phyloP scores from a whole-genome alignment of 2,888 invertebrate genomes.

The Eilema sororculum region DNA sequence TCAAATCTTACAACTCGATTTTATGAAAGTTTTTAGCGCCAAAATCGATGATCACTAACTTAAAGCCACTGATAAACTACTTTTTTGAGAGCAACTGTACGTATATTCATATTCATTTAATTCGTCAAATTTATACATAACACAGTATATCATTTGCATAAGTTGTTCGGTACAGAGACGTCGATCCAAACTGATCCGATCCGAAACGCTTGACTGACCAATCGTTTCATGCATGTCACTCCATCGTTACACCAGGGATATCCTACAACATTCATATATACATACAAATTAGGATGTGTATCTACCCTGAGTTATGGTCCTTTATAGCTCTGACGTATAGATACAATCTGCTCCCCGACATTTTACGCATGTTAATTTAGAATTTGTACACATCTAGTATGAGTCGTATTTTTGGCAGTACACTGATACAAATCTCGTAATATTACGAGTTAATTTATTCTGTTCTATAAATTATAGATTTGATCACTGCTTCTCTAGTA shows the following conservation, averaged over 20 bases:
- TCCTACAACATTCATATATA: not conserved
- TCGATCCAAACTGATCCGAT: constrained; percentile 13
- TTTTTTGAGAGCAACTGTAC: not conserved
- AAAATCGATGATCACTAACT: not conserved
- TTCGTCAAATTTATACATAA: not conserved
- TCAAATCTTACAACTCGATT: no score
- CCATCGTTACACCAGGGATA: constrained; percentile 4
- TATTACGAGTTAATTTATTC: not conserved
- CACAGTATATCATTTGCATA: constrained; percentile 8
- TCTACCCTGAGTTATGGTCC: not conserved
- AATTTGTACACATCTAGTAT: not conserved
- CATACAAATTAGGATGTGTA: not conserved
- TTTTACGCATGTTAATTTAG: constrained; percentile 4
- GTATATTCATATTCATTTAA: not conserved
- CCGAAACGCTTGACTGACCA: constrained; percentile 21
- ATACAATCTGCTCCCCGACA: not conserved
- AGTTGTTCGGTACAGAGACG: not conserved
- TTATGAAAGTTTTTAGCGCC: no score
- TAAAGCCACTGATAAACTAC: no score
- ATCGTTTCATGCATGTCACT: constrained; percentile 18
- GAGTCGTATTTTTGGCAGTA: constrained; percentile 5
- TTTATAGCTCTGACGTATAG: not conserved
- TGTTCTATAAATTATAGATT: not conserved
- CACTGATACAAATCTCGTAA: not conserved
- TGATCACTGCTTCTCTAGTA: not conserved